phyloP scores from a whole-genome alignment of 1,140 invertebrate species.

The Vanessa tameamea region DNA sequence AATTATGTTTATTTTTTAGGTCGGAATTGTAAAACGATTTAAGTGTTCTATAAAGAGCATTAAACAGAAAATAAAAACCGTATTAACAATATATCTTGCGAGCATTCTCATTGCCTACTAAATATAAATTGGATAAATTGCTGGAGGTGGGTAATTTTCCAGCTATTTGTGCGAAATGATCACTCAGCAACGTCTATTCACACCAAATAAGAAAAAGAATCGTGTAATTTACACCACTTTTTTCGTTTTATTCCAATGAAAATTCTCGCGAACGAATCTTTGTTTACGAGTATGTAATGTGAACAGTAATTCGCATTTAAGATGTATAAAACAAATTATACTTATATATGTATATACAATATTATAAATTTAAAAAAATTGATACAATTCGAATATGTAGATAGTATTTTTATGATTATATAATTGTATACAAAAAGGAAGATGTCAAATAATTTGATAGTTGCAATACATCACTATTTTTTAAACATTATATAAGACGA shows the following conservation, averaged over 20 bases:
- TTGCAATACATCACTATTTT: too few relatives aligned
- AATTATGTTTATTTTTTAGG: too few relatives aligned
- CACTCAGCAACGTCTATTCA: conserved; percentile 28
- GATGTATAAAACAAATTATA: too few relatives aligned
- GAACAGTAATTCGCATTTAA: too few relatives aligned
- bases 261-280: not conserved
- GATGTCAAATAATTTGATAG: too few relatives aligned
- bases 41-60: not conserved
- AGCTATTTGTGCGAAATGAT: conserved; percentile 52
- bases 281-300: too few relatives aligned
- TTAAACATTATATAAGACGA: too few relatives aligned
- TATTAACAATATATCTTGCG: conserved; percentile 1
- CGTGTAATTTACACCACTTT: not conserved
- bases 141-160: conserved; percentile 57
- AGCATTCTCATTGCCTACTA: conserved; percentile 1
- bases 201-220: conserved; percentile 13
- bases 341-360: too few relatives aligned
- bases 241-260: not conserved
- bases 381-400: too few relatives aligned
- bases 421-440: too few relatives aligned
- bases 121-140: conserved; percentile 53
- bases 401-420: too few relatives aligned
- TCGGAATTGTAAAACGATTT: not conserved
- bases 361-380: too few relatives aligned
- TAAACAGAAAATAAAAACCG: conserved; percentile 15